These are phyloP conservation scores for Bombus superbus DNA, from an alignment of 1,140 invertebrate species.

Conservation along the genomic window DNA sequence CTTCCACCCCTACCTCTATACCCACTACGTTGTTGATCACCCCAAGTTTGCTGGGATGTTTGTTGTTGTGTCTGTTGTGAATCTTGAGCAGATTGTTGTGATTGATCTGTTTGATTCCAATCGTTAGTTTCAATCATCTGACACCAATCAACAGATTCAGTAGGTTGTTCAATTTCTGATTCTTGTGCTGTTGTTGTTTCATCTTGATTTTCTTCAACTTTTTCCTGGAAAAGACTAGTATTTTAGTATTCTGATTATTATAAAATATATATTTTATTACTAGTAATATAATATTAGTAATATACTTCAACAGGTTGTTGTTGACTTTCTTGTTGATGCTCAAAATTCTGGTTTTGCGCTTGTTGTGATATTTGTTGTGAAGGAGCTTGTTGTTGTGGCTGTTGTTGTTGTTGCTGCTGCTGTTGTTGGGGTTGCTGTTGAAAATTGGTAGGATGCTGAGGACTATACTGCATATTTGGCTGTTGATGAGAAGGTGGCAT, in stretches of 20 bases:
- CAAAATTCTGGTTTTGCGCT: slow-evolving; percentile 63
- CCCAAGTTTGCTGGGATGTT: slow-evolving; percentile 74
- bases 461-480: slow-evolving; percentile 76
- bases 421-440: slow-evolving; percentile 55
- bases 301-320: slow-evolving; percentile 63
- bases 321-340: slow-evolving; percentile 64
- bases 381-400: slow-evolving; percentile 47
- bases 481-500: slow-evolving; percentile 80
- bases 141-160: slow-evolving; percentile 76
- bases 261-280: neutral
- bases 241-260: neutral
- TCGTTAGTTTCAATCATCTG: slow-evolving; percentile 75
- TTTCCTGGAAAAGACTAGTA: slow-evolving; percentile 62
- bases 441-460: slow-evolving; percentile 73
- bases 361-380: slow-evolving; percentile 62
- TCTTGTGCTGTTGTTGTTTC: slow-evolving; percentile 64
- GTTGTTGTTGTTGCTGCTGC: slow-evolving; percentile 49
- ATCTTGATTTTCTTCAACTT: slow-evolving; percentile 69
- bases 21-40: slow-evolving; percentile 75
- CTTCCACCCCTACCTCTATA: slow-evolving; percentile 78
- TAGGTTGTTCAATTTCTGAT: slow-evolving; percentile 67
- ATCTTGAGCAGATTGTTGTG: slow-evolving; percentile 71
- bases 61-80: slow-evolving; percentile 71
- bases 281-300: neutral
- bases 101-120: slow-evolving; percentile 75